phyloP scores from a whole-genome alignment of 2,888 invertebrate species.

The Ormyrus labotus region DNA sequence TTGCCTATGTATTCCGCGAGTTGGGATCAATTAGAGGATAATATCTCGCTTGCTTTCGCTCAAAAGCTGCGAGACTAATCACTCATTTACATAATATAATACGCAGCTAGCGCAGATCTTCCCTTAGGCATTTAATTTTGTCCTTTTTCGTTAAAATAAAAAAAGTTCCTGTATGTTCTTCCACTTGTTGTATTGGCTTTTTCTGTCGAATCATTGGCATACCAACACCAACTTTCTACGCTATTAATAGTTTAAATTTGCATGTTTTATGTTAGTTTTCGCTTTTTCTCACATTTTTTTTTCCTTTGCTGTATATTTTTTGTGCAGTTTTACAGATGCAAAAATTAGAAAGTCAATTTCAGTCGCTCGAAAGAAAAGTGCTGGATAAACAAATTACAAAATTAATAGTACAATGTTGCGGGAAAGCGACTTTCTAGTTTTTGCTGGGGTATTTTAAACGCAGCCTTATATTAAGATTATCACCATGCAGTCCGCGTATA shows the following conservation, averaged over 20 bases:
- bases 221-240: constrained; percentile 53
- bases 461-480: constrained; percentile 34
- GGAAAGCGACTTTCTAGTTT: constrained; percentile 25
- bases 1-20: constrained; percentile 31
- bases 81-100: constrained; percentile 50
- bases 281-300: constrained; percentile 12
- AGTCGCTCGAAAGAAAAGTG: background rate
- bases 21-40: constrained; percentile 48
- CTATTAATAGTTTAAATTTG: constrained; percentile 38
- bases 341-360: constrained; percentile 25
- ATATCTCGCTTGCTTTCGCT: constrained; percentile 49
- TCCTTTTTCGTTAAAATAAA: constrained; percentile 19
- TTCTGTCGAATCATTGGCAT: constrained; percentile 4
- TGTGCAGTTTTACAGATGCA: constrained; percentile 33
- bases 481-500: constrained; percentile 32
- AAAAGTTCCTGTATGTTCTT: constrained; percentile 23
- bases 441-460: constrained; percentile 18
- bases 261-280: constrained; percentile 47
- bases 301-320: constrained; percentile 26
- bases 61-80: constrained; percentile 48
- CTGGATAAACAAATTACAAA: background rate
- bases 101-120: constrained; percentile 22
- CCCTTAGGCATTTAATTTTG: constrained; percentile 33
- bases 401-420: background rate
- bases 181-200: constrained; percentile 5